Evolutionary conservation across 2,888 invertebrate genomes (phyloP), one percentile per base, ranked within the genome.

Genomic region (Phengaris alcon): DNA sequence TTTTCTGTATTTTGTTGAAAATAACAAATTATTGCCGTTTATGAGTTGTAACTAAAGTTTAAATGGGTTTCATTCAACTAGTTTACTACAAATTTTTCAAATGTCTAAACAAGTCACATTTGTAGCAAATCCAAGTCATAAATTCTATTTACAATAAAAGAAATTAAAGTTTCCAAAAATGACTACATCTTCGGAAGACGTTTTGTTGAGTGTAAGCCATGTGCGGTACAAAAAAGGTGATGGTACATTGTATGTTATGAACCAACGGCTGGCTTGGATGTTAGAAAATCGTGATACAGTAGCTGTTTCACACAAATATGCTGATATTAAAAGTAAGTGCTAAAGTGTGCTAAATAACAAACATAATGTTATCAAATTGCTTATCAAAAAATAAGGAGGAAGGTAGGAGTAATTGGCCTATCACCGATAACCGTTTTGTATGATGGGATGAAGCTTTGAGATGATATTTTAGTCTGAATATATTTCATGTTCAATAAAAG

Each of bases 171-270:
- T 54, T 10, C 35, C 35, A 48, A 78, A 77, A 75, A 97, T 97
- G 97, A 96, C 97, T 81, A 97, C 97, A 75, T 97, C 97, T 79
- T 97, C 97, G 76, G 99, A 99, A 93, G 99, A 99, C 92, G 98
- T 99, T 76, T 94, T 99, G 82, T 94, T 98, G 81, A 98, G 98
- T 94, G 96, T 99, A 82, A 96, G 97, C 79, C 96, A 97, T 90
- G 99, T 99, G 78, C 96, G 97, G 78, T 98, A 97, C 87, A 99
- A 99, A 90, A 99, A 99, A 91, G 97, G 98, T 75, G 98, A 99
- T 93, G 99, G 99, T 12, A 97, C 97, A 0, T 93, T 99, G 76
- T 98, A 99, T 88, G 95, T 99, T 79, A 99, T 99, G 98, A 97
- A 98, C 82, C 97, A 98, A 90, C 95, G 99, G 82, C 94, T 99